A percentile compares a stretch with the other conserved stretches of the same genome.
phyloP scores from a whole-genome alignment of 2,888 invertebrate species.

The Agriopis leucophaearia region DNA sequence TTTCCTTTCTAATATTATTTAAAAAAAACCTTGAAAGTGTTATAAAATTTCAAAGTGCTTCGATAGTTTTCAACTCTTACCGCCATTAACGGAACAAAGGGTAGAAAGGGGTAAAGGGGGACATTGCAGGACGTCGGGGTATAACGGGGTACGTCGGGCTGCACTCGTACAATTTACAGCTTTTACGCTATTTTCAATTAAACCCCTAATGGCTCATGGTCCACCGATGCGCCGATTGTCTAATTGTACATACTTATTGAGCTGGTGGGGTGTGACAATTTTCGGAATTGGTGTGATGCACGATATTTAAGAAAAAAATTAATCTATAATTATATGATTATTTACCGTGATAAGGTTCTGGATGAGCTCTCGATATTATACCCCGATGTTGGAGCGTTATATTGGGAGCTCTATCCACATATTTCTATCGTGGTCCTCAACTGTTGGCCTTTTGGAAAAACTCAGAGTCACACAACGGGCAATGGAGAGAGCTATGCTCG shows the following conservation, averaged over 20 bases:
- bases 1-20: no score
- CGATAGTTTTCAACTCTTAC: constrained; percentile 27
- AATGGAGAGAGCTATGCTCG: no score
- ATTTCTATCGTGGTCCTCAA: no score
- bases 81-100: constrained; percentile 28
- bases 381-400: no score
- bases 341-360: no score
- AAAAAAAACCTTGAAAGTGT: background rate
- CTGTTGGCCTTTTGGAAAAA: no score
- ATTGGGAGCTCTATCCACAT: no score
- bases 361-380: no score
- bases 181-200: constrained; percentile 90
- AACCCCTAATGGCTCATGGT: constrained; percentile 88
- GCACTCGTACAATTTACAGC: constrained; percentile 87
- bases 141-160: constrained; percentile 47
- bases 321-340: no score
- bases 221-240: constrained; percentile 84
- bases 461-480: no score
- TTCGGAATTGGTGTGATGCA: constrained; percentile 50
- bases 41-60: constrained; percentile 23
- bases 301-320: background rate
- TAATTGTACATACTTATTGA: constrained; percentile 69
- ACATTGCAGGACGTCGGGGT: constrained; percentile 35
- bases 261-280: constrained; percentile 52
- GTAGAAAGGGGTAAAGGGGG: constrained; percentile 28